Conservation (phyloP, 2,797 vertebrate genomes). For the Danio jaintianensis region DNA sequence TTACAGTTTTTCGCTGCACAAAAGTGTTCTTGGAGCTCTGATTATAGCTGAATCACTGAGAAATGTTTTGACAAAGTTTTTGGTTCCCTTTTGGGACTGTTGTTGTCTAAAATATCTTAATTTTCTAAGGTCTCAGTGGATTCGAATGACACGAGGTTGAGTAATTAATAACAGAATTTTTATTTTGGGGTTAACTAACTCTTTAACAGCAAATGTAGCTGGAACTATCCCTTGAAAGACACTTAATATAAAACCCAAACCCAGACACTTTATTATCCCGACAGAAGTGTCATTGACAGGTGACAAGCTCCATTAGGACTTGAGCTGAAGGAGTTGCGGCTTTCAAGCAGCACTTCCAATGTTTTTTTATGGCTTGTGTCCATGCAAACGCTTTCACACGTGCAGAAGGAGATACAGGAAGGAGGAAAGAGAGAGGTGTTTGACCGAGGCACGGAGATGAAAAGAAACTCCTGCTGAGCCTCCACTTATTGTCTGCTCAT, state of each 20-base stretch:
- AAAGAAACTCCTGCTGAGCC: slow-evolving; percentile 56
- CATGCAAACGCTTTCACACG: slow-evolving; percentile 65
- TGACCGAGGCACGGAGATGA: slow-evolving; percentile 60
- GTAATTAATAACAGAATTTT: too few relatives aligned
- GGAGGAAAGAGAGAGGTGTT: slow-evolving; percentile 61
- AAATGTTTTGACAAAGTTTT: too few relatives aligned
- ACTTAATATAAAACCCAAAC: neutral
- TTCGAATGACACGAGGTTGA: too few relatives aligned
- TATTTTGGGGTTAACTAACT: too few relatives aligned
- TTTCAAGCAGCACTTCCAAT: slow-evolving; percentile 66
- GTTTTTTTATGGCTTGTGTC: slow-evolving; percentile 68
- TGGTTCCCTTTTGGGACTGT: too few relatives aligned
- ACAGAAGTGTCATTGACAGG: slow-evolving; percentile 63
- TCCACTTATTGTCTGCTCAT: slow-evolving; percentile 43
- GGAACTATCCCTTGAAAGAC: too few relatives aligned
- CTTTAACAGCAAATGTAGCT: too few relatives aligned
- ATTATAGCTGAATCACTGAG: too few relatives aligned
- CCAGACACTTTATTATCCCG: neutral
- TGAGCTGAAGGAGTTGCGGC: slow-evolving; percentile 57
- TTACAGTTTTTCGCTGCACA: too few relatives aligned
- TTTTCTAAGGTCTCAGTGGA: too few relatives aligned
- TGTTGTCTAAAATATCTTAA: too few relatives aligned
- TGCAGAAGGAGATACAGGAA: slow-evolving; percentile 66
- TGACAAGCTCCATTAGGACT: slow-evolving; percentile 66
- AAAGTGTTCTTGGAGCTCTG: too few relatives aligned